These are phyloP conservation scores for Phymanthus crucifer DNA, from an alignment of 92 coral and sea anemone genomes.

Conservation along the genomic window DNA sequence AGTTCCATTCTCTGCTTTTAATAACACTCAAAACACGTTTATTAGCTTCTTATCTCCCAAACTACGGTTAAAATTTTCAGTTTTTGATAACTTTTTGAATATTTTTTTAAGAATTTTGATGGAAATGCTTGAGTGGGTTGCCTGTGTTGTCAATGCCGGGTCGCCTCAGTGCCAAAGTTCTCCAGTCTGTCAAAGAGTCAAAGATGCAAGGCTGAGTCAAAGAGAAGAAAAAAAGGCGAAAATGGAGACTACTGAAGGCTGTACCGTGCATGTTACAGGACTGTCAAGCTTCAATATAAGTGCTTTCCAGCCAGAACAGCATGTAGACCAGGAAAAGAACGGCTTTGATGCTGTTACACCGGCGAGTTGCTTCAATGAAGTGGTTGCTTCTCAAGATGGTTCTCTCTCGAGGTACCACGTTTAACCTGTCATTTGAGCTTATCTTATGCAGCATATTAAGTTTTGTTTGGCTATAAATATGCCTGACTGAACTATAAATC, in stretches of 20 bases:
- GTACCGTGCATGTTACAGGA: constrained; percentile 35
- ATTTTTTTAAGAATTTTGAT: too few species aligned
- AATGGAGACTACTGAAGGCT: constrained; percentile 28
- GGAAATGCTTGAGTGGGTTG: not conserved
- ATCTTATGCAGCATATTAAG: not conserved
- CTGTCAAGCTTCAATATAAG: constrained; percentile 25
- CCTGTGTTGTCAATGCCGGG: not conserved
- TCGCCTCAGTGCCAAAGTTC: not conserved
- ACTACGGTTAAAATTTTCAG: too few species aligned
- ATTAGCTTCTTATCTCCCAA: too few species aligned
- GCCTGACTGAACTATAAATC: too few species aligned
- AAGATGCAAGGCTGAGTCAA: not conserved
- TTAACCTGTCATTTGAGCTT: not conserved
- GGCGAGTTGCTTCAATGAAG: constrained; percentile 63
- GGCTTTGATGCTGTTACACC: constrained; percentile 57
- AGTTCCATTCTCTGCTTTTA: too few species aligned
- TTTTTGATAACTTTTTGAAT: too few species aligned
- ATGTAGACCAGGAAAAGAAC: constrained; percentile 48
- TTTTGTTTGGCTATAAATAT: not conserved
- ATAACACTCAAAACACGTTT: too few species aligned
- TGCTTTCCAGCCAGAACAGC: constrained; percentile 38
- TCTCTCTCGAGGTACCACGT: constrained; percentile 53
- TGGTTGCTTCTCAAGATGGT: constrained; percentile 56
- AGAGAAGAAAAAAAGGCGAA: not conserved
- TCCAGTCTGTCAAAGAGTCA: not conserved